Evolutionary conservation across 2,888 invertebrate species (phyloP).

Genomic region (Apodemia hepburni): DNA sequence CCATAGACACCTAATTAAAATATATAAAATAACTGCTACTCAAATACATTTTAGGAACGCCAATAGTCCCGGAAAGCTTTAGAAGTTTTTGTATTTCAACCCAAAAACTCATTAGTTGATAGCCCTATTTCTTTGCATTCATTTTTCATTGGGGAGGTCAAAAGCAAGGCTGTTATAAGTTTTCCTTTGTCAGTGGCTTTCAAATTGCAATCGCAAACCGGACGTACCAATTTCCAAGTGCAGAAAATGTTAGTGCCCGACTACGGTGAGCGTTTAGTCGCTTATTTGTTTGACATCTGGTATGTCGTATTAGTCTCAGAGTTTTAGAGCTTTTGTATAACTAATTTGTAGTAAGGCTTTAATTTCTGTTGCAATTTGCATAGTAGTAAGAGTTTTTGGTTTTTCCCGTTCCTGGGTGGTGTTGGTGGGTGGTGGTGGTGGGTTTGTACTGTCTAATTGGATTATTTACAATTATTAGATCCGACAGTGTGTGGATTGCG

Average conservation of each 20-base stretch:
- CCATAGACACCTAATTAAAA: too few species aligned
- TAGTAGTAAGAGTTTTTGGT: too few species aligned
- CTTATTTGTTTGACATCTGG: background rate
- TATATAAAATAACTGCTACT: too few species aligned
- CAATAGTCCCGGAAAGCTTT: background rate
- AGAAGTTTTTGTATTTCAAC: background rate
- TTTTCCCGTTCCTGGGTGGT: too few species aligned
- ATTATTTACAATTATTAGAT: too few species aligned
- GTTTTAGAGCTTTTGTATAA: background rate
- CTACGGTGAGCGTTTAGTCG: background rate
- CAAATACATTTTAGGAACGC: too few species aligned
- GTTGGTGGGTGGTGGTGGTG: too few species aligned
- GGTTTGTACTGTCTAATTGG: too few species aligned
- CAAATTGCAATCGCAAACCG: background rate
- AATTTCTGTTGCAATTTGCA: background rate
- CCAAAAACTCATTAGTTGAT: background rate
- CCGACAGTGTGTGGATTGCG: too few species aligned
- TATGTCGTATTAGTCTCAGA: background rate
- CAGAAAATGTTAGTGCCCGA: background rate
- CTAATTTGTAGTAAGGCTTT: background rate
- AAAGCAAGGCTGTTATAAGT: constrained; percentile 1
- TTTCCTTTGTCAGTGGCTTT: background rate
- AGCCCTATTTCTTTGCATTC: background rate
- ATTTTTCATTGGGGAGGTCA: background rate
- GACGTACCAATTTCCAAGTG: background rate